Evolutionary conservation across 2,888 invertebrate genomes (phyloP).

Genomic region (Ischnus inquisitorius): DNA sequence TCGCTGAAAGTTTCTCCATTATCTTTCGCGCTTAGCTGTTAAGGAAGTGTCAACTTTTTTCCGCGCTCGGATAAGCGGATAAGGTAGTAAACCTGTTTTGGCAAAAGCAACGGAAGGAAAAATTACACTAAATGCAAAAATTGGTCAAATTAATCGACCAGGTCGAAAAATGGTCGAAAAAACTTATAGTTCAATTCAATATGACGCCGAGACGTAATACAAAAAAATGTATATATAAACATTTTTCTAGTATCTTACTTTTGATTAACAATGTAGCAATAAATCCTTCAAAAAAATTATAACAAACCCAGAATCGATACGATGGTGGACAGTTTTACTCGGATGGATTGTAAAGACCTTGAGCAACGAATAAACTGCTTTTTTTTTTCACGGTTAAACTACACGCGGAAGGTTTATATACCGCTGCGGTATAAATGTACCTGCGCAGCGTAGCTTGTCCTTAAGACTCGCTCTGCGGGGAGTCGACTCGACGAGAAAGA

Average conservation of each 20-base stretch:
- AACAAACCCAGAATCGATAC: background rate
- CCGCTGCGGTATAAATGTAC: slow-evolving; percentile 27
- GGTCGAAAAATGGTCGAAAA: background rate
- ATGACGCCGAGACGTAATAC: background rate
- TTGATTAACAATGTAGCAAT: too few relatives aligned
- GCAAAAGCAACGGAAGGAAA: background rate
- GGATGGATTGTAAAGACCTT: background rate
- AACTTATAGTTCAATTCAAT: background rate
- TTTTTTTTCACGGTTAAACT: slow-evolving; percentile 10
- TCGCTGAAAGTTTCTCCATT: slow-evolving; percentile 75
- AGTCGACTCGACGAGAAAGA: slow-evolving; percentile 25
- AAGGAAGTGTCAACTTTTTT: slow-evolving; percentile 76
- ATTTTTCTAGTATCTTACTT: too few relatives aligned
- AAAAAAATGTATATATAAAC: too few relatives aligned
- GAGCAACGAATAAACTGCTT: slow-evolving; percentile 1
- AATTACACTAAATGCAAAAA: background rate
- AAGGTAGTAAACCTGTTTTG: slow-evolving; percentile 59
- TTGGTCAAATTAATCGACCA: background rate
- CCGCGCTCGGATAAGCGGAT: slow-evolving; percentile 15
- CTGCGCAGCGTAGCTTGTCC: slow-evolving; percentile 17
- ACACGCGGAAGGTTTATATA: slow-evolving; percentile 22
- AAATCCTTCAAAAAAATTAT: background rate
- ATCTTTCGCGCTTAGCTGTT: slow-evolving; percentile 73
- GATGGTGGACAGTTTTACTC: background rate
- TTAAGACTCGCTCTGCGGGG: slow-evolving; percentile 11